A percentile compares a stretch with the other conserved stretches of the same genome.
These are phyloP conservation scores for Brenthis hecate DNA, from an alignment of 2,888 invertebrate species.

Conservation along the genomic window DNA sequence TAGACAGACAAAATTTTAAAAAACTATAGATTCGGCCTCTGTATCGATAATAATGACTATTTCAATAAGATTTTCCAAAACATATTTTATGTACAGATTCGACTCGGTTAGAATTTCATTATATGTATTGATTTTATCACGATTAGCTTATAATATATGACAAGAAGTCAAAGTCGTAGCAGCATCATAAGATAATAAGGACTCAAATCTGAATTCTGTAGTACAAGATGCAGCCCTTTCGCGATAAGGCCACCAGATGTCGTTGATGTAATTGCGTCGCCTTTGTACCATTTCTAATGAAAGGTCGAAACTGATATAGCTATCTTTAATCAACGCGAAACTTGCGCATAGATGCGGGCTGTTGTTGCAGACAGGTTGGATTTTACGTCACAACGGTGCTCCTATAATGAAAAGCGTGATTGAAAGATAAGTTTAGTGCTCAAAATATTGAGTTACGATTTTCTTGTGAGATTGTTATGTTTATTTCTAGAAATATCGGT, in stretches of 20 bases:
- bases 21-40: too few relatives aligned
- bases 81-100: too few relatives aligned
- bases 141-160: background rate
- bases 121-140: background rate
- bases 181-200: slow-evolving; percentile 22
- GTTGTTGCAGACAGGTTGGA: slow-evolving; percentile 51
- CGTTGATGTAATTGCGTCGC: slow-evolving; percentile 74
- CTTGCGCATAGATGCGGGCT: slow-evolving; percentile 71
- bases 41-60: too few relatives aligned
- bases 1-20: too few relatives aligned
- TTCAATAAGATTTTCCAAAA: too few relatives aligned
- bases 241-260: slow-evolving; percentile 77
- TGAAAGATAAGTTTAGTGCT: background rate
- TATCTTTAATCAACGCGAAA: slow-evolving; percentile 80
- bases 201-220: slow-evolving; percentile 38
- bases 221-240: slow-evolving; percentile 73
- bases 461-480: too few relatives aligned
- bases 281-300: slow-evolving; percentile 77
- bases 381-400: slow-evolving; percentile 11
- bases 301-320: slow-evolving; percentile 80
- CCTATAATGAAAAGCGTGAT: background rate
- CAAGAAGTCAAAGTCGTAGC: slow-evolving; percentile 11
- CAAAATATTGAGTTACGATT: background rate
- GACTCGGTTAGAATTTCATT: too few relatives aligned
- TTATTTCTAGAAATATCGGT: too few relatives aligned